Base-by-base conservation (phyloP, 2,888 invertebrate species). In the Campoplex nolae region DNA sequence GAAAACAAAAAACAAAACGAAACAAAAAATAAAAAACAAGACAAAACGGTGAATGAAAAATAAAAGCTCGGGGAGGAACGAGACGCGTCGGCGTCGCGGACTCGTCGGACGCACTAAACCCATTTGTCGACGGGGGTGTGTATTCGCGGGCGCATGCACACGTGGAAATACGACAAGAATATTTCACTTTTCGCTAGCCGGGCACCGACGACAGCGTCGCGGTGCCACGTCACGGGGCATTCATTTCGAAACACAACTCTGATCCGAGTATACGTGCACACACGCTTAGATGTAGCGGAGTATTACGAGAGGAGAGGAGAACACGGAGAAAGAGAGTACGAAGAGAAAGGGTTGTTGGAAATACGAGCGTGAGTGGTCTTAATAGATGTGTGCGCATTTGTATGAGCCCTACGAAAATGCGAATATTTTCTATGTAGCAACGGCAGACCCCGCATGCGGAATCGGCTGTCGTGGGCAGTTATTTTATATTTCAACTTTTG, bases 151-250 rank as follows among this genome's bases (percentile, higher is more conserved):
- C 65, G 83, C 48, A 83, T 83, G 88, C 86, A 87, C 92, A 93
- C 93, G 93, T 93, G 93, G 93, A 94, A 94, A 94, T 94, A 94
- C 94, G 93, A 92, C 91, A 92, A 91, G 88, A 93, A 94, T 94
- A 94, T 94, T 94, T 94, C 94, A 94, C 94, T 93, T 94, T 93
- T 94, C 93, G 93, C 77, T 92, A 92, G 91, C 90, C 38, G 88
- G 84, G 91, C 93, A 91, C 91, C 91, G 93, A 93, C 94, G 94
- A 94, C 93, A 93, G 92, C 93, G 93, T 93, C 93, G 93, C 93
- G 94, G 92, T 93, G 93, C 93, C 92, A 91, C 93, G 92, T 93
- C 92, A 92, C 91, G 92, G 91, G 91, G 92, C 93, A 94, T 93
- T 93, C 93, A 93, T 93, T 92, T 93, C 92, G 90, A 92, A 93